Evolutionary conservation across 2,797 vertebrate species (phyloP).

Genomic region (Acridotheres tristis): DNA sequence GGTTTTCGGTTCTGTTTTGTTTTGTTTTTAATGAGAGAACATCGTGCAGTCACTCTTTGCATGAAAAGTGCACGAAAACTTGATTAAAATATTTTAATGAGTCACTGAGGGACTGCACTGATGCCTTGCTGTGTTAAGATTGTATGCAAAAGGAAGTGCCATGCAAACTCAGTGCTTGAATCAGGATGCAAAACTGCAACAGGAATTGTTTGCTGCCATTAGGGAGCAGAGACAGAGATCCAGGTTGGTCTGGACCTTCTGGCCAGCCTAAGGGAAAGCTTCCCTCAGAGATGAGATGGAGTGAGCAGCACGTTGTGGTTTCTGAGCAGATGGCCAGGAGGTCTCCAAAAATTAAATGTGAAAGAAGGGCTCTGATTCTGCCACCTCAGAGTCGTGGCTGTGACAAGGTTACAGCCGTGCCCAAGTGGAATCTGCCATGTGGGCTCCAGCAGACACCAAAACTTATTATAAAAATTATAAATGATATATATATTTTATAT

Average conservation of each 20-base stretch:
- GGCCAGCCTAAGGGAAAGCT: background rate
- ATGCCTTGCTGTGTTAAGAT: background rate
- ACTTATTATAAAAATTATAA: too few species aligned
- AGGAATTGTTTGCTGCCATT: background rate
- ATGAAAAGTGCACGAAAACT: background rate
- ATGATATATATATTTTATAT: too few species aligned
- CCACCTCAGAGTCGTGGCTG: background rate
- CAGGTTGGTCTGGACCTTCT: background rate
- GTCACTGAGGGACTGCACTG: slow-evolving; percentile 21
- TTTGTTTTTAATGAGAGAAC: background rate
- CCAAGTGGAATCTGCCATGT: accelerated
- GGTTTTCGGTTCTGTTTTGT: background rate
- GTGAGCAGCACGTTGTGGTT: background rate
- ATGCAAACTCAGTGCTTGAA: background rate
- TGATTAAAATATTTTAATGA: slow-evolving; percentile 46
- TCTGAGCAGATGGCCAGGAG: background rate
- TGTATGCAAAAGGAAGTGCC: background rate
- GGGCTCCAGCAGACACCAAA: background rate
- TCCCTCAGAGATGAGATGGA: background rate
- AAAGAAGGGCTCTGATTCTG: background rate
- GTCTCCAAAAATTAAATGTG: background rate
- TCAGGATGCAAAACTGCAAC: background rate
- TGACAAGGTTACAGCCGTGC: background rate
- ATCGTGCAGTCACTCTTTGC: background rate
- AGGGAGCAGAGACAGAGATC: background rate